These are phyloP conservation scores for Macropis europaea DNA, from an alignment of 2,888 invertebrate species.

Conservation along the genomic window DNA sequence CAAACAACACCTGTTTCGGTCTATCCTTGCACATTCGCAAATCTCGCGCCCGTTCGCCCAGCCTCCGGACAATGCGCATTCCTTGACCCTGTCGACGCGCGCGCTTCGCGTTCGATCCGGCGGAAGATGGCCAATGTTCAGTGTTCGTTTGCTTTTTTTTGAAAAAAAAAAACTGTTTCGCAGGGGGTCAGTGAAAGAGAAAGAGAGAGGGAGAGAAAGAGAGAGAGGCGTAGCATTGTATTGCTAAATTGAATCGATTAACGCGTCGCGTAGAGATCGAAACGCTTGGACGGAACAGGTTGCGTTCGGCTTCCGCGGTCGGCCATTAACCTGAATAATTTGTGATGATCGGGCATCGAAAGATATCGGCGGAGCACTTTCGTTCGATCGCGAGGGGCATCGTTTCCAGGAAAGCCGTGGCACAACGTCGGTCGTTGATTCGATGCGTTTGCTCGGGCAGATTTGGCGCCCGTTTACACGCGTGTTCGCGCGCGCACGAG, in stretches of 20 bases:
- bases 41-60: no score
- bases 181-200: no score
- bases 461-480: constrained; percentile 12
- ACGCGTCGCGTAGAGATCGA: background rate
- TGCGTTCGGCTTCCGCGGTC: background rate
- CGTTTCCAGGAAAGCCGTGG: constrained; percentile 34
- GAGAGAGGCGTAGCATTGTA: no score
- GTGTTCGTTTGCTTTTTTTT: no score
- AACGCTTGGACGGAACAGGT: background rate
- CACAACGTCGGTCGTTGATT: constrained; percentile 34
- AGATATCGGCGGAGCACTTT: constrained; percentile 46
- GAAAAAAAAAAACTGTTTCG: no score
- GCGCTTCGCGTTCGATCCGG: no score
- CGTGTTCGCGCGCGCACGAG: constrained; percentile 12
- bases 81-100: no score
- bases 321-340: constrained; percentile 39
- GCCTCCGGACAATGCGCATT: no score
- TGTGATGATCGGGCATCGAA: constrained; percentile 5
- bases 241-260: background rate
- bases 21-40: background rate
- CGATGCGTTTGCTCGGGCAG: background rate
- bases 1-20: constrained; percentile 11
- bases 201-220: no score
- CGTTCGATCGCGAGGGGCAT: constrained; percentile 37
- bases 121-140: no score